Percentiles rank a stretch among this genome's conserved stretches.
phyloP scores from a whole-genome alignment of 1,140 invertebrate genomes.

The Megathymus violae region DNA sequence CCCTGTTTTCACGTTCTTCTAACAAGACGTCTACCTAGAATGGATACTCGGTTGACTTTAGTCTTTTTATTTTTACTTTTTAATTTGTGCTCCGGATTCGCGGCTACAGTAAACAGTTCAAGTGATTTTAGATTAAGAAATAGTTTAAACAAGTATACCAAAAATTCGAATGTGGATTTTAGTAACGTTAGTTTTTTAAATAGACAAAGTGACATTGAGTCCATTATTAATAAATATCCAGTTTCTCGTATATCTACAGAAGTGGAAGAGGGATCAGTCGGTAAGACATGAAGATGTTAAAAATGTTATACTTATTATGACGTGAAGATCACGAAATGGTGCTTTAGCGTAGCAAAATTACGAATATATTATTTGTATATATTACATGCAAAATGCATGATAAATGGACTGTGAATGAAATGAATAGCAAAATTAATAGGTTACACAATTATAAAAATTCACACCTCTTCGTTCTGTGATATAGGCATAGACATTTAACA shows the following conservation, averaged over 20 bases:
- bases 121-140: slow-evolving; percentile 45
- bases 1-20: slow-evolving; percentile 72
- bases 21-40: slow-evolving; percentile 47
- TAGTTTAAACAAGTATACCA: slow-evolving; percentile 36
- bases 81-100: slow-evolving; percentile 54
- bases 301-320: no score
- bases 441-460: no score
- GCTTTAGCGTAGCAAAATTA: no score
- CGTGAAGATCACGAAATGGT: no score
- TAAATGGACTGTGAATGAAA: no score
- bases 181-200: slow-evolving; percentile 26
- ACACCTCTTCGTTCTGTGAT: no score
- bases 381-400: no score
- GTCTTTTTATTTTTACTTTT: slow-evolving; percentile 73
- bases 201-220: not conserved
- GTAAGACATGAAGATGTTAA: no score
- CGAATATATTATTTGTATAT: no score
- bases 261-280: slow-evolving; percentile 12
- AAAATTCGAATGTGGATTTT: slow-evolving; percentile 32
- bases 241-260: not conserved
- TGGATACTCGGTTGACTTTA: slow-evolving; percentile 49
- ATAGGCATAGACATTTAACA: no score
- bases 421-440: no score
- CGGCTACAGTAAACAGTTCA: slow-evolving; percentile 50
- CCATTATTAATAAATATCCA: not conserved